Base-by-base conservation (phyloP, 2,113 vertebrate species). In the Passer montanus region DNA sequence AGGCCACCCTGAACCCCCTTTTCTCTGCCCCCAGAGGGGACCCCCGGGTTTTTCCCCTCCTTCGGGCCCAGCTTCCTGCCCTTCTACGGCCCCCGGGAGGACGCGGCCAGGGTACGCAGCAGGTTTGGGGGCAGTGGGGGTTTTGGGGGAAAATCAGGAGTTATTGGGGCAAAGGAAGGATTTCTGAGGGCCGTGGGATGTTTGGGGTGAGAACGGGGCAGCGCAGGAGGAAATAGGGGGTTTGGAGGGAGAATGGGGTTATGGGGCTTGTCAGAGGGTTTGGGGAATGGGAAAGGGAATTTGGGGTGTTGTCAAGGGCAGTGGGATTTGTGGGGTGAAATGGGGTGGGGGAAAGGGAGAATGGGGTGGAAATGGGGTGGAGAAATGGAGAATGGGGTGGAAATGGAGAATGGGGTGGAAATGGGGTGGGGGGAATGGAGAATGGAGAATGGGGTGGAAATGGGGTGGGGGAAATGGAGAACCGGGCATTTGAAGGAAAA, bases 11-110 rank as follows among this genome's bases (percentile, higher is more conserved):
- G 22, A 39, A 2, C 69, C 60, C 43, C 55, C 3, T 56, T 17
- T 70, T 78, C 35, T 56, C 4, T 37, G 2, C 41, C 66, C 87
- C 22, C 67, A 98, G 98, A 95, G 14, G 89, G 52, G 26, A 86
- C 62, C 66, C 90, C 95, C 0, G 96, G 96, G 6, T 98, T 97
- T 87, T 46, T 96, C 10, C 98, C 98, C 77, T 97, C 80, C 87
- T 98, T 98, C 1, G 98, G 98, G 7, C 98, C 98, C 73, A 89
- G 95, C 83, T 98, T 98, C 50, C 83, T 98, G 52, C 96, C 87
- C 47, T 86, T 98, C 28, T 97, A 50, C 1, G 97, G 97, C 5
- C 73, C 80, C 47, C 56, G 21, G n/a, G 10, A 19, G 0, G 67
- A 83, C 17, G 2, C 80, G 17, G 18, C 66, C 37, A 7, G 23